Evolutionary conservation across 2,113 vertebrate genomes (phyloP).

Genomic region (Xerus inauris): DNA sequence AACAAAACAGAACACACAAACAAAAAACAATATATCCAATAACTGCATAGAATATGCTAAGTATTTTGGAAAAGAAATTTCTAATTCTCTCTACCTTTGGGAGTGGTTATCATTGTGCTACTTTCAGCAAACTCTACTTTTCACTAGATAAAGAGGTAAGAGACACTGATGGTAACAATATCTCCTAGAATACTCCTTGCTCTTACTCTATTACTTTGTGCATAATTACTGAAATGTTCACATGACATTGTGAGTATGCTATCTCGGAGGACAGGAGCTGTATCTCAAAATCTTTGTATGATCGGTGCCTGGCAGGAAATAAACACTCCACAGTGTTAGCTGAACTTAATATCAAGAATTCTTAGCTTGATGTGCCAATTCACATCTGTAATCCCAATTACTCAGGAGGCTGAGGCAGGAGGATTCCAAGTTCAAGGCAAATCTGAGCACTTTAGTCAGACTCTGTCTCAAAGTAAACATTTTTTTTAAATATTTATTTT

Average conservation of each 20-base stretch:
- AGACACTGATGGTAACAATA: background rate
- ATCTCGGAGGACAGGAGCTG: background rate
- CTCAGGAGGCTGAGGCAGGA: background rate
- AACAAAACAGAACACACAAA: no score
- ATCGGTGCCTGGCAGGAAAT: background rate
- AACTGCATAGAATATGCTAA: background rate
- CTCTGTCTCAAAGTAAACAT: background rate
- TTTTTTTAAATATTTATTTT: no score
- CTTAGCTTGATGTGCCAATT: no score
- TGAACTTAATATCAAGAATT: background rate
- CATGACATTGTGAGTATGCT: background rate
- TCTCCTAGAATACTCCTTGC: background rate
- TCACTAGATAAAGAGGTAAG: background rate
- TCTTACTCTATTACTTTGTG: background rate
- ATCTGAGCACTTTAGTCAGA: background rate
- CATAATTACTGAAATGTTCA: background rate
- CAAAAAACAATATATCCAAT: background rate
- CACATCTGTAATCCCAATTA: background rate
- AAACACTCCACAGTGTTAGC: background rate
- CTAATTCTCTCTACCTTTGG: background rate
- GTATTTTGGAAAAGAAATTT: conserved; percentile 15
- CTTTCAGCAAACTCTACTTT: background rate
- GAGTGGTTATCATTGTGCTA: background rate
- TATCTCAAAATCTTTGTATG: background rate
- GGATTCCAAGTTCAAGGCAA: background rate